Conservation (phyloP, 2,797 vertebrate genomes). For the Glyptemys insculpta region DNA sequence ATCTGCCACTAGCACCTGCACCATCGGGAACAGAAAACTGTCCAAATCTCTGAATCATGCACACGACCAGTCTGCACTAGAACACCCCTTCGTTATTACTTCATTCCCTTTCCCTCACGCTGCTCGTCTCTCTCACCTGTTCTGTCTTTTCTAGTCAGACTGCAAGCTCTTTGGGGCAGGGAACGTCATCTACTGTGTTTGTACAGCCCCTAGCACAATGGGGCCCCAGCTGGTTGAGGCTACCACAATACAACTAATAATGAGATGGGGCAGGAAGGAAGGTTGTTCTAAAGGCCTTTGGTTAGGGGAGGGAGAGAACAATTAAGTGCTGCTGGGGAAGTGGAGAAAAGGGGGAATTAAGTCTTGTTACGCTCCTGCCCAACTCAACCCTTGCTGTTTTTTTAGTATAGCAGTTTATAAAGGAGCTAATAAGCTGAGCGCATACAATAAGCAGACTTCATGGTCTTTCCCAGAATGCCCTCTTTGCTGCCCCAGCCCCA, state of each 20-base stretch:
- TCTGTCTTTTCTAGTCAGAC: neutral
- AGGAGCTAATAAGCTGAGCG: neutral
- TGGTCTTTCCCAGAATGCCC: neutral
- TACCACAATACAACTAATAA: neutral
- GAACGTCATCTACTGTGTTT: neutral
- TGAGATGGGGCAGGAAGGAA: neutral
- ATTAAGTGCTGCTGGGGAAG: neutral
- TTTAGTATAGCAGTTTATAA: accelerated
- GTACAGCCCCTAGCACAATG: neutral
- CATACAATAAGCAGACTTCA: accelerated
- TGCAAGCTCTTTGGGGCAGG: neutral
- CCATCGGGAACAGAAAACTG: neutral
- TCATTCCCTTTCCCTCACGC: neutral
- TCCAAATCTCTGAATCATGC: neutral
- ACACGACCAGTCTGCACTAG: accelerated
- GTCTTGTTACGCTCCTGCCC: accelerated
- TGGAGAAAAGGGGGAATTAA: accelerated
- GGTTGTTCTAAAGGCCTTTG: neutral
- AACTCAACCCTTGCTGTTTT: accelerated
- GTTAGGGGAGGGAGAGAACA: accelerated
- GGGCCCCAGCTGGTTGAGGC: neutral
- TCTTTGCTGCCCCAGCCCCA: neutral
- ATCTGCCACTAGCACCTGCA: neutral
- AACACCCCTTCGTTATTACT: no score
- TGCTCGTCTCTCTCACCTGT: neutral